phyloP scores from a whole-genome alignment of 2,888 invertebrate species.

The Ennomos erosarius region DNA sequence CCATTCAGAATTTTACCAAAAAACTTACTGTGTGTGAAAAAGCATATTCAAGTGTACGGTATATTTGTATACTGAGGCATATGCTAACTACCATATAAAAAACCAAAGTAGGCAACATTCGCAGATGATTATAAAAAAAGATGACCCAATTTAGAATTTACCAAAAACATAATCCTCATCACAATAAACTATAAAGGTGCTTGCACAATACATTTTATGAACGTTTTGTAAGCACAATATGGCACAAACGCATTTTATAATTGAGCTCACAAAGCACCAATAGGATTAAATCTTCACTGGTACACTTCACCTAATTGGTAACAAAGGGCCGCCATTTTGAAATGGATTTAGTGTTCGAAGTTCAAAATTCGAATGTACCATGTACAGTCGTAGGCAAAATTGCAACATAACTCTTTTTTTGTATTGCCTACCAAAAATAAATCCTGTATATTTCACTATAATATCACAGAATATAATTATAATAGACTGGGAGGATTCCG shows the following conservation, averaged over 20 bases:
- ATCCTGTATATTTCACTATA: too few species aligned
- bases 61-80: not conserved
- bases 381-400: constrained; percentile 36
- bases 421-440: too few species aligned
- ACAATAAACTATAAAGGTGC: constrained; percentile 37
- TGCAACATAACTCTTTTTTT: constrained; percentile 3
- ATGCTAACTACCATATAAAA: not conserved
- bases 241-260: constrained; percentile 52
- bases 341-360: constrained; percentile 53
- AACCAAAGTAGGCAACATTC: not conserved
- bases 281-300: constrained; percentile 63
- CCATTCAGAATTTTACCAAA: too few species aligned
- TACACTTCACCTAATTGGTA: constrained; percentile 68
- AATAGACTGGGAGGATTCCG: too few species aligned
- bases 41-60: not conserved
- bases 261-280: constrained; percentile 56
- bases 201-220: constrained; percentile 44
- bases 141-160: constrained; percentile 40
- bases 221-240: constrained; percentile 54
- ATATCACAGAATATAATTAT: too few species aligned
- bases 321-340: constrained; percentile 66
- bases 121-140: constrained; percentile 8
- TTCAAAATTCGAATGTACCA: constrained; percentile 53
- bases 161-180: constrained; percentile 26
- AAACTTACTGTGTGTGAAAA: too few species aligned